Evolutionary conservation across 2,888 invertebrate species (phyloP).

Genomic region (Erebia aethiops): DNA sequence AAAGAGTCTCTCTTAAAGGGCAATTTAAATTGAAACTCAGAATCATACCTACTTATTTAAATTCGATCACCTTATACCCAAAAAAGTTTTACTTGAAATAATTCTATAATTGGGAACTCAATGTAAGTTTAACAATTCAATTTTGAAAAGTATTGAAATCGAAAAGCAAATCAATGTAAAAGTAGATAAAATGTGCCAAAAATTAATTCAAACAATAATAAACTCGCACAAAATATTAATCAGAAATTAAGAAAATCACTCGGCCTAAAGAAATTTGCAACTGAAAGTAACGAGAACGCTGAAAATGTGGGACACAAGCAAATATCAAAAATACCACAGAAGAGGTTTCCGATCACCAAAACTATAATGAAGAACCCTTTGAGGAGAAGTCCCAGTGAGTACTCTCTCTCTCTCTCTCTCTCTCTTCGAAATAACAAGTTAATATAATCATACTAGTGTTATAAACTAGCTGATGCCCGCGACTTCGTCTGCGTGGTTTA

Average conservation of each 20-base stretch:
- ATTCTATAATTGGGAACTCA: too few species aligned
- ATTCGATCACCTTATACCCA: too few species aligned
- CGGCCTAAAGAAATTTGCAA: neutral
- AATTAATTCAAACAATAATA: neutral
- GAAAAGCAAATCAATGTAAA: neutral
- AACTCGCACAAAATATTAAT: neutral
- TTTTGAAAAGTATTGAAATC: neutral
- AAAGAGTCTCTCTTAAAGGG: too few species aligned
- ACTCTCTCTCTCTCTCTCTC: too few species aligned
- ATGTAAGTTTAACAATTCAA: too few species aligned
- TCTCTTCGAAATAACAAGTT: too few species aligned
- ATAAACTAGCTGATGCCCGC: too few species aligned
- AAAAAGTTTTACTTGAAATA: too few species aligned
- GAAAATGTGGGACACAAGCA: neutral
- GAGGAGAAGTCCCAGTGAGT: slow-evolving; percentile 55
- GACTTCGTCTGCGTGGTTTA: too few species aligned
- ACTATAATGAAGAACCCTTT: neutral
- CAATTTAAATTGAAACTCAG: too few species aligned
- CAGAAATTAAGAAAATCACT: neutral
- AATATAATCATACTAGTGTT: too few species aligned
- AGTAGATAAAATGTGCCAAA: neutral
- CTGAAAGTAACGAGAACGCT: neutral
- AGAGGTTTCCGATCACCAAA: neutral
- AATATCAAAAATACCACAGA: slow-evolving; percentile 20
- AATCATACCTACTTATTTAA: too few species aligned